Percentiles rank a stretch among this genome's conserved stretches.
These are phyloP conservation scores for Montipora foliosa DNA, from an alignment of 64 coral and sea anemone species.

Conservation along the genomic window DNA sequence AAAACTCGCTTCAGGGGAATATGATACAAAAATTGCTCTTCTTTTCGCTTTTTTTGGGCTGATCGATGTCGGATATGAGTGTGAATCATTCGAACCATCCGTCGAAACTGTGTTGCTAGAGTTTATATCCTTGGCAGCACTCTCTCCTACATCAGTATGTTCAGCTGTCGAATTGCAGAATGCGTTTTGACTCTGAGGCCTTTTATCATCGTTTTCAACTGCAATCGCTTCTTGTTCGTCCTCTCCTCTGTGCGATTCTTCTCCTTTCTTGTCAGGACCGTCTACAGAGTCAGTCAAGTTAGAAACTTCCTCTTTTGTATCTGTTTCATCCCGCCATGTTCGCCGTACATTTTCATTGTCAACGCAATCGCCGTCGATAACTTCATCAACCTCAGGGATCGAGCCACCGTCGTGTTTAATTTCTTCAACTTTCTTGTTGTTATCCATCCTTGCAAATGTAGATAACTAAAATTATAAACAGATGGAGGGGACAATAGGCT, in stretches of 20 bases:
- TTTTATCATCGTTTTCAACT: neutral
- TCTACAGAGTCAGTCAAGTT: neutral
- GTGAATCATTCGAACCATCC: constrained; percentile 4
- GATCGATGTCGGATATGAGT: constrained; percentile 26
- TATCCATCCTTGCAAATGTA: constrained; percentile 14
- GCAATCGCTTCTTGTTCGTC: neutral
- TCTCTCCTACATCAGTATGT: constrained; percentile 1
- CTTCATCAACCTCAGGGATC: neutral
- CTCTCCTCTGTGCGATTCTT: neutral
- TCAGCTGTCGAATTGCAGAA: neutral
- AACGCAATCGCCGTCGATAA: neutral
- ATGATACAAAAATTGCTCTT: constrained; percentile 92
- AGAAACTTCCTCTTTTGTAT: neutral
- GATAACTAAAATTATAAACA: constrained; percentile 32
- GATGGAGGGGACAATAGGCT: neutral
- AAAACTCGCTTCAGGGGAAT: constrained; percentile 81
- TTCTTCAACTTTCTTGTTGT: neutral
- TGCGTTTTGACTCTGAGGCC: neutral
- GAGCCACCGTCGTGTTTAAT: neutral
- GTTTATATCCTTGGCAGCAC: neutral
- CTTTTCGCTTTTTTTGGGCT: constrained; percentile 71
- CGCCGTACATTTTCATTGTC: constrained; percentile 7
- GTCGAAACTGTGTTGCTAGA: constrained; percentile 18
- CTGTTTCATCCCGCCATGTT: neutral
- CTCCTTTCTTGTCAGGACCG: neutral